phyloP scores from a whole-genome alignment of 2,888 invertebrate species.

The Lycocerus yunnanus region DNA sequence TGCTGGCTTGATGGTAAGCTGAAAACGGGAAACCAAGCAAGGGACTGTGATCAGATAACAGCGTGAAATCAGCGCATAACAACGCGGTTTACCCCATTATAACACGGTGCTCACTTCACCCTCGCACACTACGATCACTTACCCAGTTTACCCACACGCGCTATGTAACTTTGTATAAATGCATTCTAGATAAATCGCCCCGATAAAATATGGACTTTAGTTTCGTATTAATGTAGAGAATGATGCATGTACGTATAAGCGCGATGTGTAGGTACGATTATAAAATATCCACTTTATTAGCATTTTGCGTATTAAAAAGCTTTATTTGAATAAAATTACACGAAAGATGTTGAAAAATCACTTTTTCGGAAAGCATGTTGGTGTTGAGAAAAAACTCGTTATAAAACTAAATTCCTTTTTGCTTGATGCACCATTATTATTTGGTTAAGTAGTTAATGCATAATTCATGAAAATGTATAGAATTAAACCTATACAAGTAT shows the following conservation, averaged over 20 bases:
- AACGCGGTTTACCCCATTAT: constrained; percentile 58
- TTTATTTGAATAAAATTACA: background rate
- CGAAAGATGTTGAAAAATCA: background rate
- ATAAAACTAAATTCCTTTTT: background rate
- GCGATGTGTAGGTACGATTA: constrained; percentile 23
- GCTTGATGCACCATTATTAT: background rate
- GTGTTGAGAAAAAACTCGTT: background rate
- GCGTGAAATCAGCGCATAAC: constrained; percentile 57
- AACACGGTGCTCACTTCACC: constrained; percentile 48
- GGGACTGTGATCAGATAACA: constrained; percentile 54
- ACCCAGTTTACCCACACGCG: constrained; percentile 41
- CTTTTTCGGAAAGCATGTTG: background rate
- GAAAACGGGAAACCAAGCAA: constrained; percentile 38
- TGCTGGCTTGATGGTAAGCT: constrained; percentile 38
- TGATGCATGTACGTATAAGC: constrained; percentile 47
- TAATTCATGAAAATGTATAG: background rate
- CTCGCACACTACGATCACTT: constrained; percentile 37
- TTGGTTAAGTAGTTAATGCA: background rate
- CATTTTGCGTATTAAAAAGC: background rate
- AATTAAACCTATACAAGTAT: background rate
- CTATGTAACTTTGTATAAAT: constrained; percentile 49
- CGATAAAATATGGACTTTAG: constrained; percentile 56
- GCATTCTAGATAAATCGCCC: constrained; percentile 55
- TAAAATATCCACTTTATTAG: constrained; percentile 5
- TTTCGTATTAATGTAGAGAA: constrained; percentile 51